Evolutionary conservation across 2,797 vertebrate genomes (phyloP).

Genomic region (Botia kubotai): DNA sequence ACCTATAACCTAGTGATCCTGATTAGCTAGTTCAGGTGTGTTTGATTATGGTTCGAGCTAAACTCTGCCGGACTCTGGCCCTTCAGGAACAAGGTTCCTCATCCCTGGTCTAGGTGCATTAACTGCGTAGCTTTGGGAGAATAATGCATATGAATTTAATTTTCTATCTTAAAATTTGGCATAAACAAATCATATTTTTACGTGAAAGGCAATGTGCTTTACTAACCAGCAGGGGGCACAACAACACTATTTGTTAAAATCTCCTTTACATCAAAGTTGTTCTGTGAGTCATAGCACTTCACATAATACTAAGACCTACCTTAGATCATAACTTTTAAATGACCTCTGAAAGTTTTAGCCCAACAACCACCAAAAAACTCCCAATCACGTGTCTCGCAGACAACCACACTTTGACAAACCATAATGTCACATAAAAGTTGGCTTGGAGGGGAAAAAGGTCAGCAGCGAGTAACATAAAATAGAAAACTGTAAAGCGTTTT

Average conservation of each 20-base stretch:
- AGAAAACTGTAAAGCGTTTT: slow-evolving; percentile 51
- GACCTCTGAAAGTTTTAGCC: neutral
- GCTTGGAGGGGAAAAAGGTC: slow-evolving; percentile 33
- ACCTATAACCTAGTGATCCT: too few relatives aligned
- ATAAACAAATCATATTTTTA: neutral
- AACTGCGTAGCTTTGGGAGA: neutral
- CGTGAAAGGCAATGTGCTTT: neutral
- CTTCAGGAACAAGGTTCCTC: too few relatives aligned
- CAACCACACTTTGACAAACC: slow-evolving; percentile 36
- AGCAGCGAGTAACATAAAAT: slow-evolving; percentile 36
- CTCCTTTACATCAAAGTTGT: neutral
- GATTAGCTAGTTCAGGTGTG: too few relatives aligned
- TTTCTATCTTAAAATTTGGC: neutral
- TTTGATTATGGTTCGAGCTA: too few relatives aligned
- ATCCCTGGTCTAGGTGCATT: too few relatives aligned
- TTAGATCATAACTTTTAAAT: slow-evolving; percentile 14
- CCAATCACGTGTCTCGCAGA: slow-evolving; percentile 7
- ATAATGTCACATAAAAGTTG: slow-evolving; percentile 46
- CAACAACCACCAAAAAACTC: slow-evolving; percentile 2
- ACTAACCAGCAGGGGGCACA: slow-evolving; percentile 52
- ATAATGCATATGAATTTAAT: neutral
- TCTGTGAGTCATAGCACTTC: neutral
- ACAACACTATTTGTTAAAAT: slow-evolving; percentile 22
- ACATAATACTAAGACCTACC: neutral
- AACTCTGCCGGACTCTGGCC: too few relatives aligned